phyloP scores from a whole-genome alignment of 2,113 vertebrate genomes.

The Mustela lutreola region DNA sequence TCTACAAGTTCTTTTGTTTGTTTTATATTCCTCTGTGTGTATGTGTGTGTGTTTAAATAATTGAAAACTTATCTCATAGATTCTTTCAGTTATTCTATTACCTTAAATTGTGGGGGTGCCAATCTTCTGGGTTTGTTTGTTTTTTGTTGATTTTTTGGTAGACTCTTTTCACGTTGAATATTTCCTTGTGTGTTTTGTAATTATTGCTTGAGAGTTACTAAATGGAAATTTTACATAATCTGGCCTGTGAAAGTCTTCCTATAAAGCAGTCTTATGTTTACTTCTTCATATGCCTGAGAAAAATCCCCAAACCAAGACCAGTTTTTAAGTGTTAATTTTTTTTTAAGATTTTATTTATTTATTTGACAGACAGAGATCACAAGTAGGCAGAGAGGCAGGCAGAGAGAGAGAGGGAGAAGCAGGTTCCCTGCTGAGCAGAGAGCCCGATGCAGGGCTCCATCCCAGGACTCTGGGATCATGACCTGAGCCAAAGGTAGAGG shows the following conservation, averaged over 20 bases:
- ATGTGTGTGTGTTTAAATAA: background rate
- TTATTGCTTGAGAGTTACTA: background rate
- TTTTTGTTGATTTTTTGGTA: background rate
- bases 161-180: background rate
- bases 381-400: too few relatives aligned
- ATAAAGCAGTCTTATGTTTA: constrained; percentile 3
- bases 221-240: background rate
- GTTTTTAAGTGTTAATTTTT: background rate
- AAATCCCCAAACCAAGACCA: background rate
- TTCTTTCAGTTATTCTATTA: background rate
- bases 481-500: too few relatives aligned
- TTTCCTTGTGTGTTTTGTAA: constrained; percentile 12
- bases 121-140: background rate
- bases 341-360: too few relatives aligned
- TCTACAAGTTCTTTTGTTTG: background rate
- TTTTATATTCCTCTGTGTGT: background rate
- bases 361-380: too few relatives aligned
- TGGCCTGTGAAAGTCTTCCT: constrained; percentile 35
- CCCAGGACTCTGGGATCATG: too few relatives aligned
- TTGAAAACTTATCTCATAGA: background rate
- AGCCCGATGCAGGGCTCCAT: too few relatives aligned
- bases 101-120: background rate
- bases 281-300: constrained; percentile 18
- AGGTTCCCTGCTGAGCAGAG: too few relatives aligned
- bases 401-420: too few relatives aligned